Percentiles rank a stretch among this genome's conserved stretches.
phyloP scores from a whole-genome alignment of 2,797 vertebrate genomes.

The Manis crassicaudata region DNA sequence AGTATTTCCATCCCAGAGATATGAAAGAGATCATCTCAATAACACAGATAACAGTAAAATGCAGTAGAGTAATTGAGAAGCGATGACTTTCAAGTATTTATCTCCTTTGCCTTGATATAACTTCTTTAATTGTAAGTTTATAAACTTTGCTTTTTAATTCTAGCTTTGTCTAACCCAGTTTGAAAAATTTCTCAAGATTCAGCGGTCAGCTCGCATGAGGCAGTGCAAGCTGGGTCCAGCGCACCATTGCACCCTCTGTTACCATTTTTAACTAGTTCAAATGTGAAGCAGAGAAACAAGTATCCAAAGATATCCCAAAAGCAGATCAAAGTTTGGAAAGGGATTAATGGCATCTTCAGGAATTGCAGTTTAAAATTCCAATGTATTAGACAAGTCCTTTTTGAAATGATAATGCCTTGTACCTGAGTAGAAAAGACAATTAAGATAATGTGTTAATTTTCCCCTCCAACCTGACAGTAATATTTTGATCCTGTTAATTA shows the following conservation, averaged over 20 bases:
- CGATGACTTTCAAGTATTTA: neutral
- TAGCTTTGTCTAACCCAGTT: neutral
- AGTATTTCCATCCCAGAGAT: neutral
- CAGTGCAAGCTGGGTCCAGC: neutral
- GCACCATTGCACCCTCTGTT: constrained; percentile 57
- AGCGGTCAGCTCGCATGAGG: neutral
- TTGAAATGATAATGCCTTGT: constrained; percentile 89
- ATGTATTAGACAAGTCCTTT: constrained; percentile 84
- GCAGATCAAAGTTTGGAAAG: constrained; percentile 87
- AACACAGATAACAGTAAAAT: neutral
- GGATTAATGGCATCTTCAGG: constrained; percentile 86
- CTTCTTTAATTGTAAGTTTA: neutral
- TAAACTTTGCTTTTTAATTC: neutral
- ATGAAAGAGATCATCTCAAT: too few species aligned
- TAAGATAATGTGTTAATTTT: constrained; percentile 90
- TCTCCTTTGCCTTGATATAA: neutral
- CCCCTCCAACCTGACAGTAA: constrained; percentile 87
- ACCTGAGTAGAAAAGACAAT: constrained; percentile 90
- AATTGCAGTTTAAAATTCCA: constrained; percentile 85
- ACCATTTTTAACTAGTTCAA: constrained; percentile 85
- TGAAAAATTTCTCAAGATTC: neutral
- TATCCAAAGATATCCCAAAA: constrained; percentile 83
- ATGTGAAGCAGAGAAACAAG: constrained; percentile 82
- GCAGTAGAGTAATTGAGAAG: neutral
- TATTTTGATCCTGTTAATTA: constrained; percentile 91